A percentile compares a stretch with the other conserved stretches of the same genome.
Conservation (phyloP, 2,797 vertebrate species). For the Rhinogobio ventralis region DNA sequence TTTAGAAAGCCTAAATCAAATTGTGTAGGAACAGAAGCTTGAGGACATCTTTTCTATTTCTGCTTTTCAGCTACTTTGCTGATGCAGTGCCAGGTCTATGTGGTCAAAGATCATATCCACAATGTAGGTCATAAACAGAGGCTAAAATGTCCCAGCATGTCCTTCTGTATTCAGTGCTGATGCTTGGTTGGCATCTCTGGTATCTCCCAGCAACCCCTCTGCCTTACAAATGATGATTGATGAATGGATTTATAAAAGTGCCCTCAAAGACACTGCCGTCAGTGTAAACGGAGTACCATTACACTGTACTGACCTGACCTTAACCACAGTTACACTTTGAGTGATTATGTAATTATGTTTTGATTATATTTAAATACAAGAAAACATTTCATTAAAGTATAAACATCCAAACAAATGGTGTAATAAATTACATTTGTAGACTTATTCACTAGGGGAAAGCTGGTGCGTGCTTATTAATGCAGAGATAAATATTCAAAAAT, state of each 20-base stretch:
- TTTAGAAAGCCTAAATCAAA: background rate
- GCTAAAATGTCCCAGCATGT: constrained; percentile 62
- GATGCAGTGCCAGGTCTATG: constrained; percentile 63
- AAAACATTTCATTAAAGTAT: no score
- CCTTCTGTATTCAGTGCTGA: constrained; percentile 64
- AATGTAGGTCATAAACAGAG: constrained; percentile 69
- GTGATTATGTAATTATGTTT: background rate
- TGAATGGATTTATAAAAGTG: constrained; percentile 68
- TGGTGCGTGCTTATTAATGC: background rate
- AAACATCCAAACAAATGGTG: background rate
- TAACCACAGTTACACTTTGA: background rate
- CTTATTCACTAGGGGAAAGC: background rate
- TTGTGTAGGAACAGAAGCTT: constrained; percentile 22
- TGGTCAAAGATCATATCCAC: constrained; percentile 72
- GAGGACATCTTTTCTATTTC: constrained; percentile 68
- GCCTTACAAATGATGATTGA: constrained; percentile 70
- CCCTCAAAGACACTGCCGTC: constrained; percentile 65
- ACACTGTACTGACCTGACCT: constrained; percentile 47
- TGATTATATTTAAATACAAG: no score
- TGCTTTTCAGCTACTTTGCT: constrained; percentile 68
- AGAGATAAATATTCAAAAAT: background rate
- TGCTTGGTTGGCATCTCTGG: constrained; percentile 61
- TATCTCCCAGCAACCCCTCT: constrained; percentile 60
- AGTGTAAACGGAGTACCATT: constrained; percentile 63
- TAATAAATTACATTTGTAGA: background rate